Evolutionary conservation across 2,888 invertebrate species (phyloP).

Genomic region (Leucophora obtusa): DNA sequence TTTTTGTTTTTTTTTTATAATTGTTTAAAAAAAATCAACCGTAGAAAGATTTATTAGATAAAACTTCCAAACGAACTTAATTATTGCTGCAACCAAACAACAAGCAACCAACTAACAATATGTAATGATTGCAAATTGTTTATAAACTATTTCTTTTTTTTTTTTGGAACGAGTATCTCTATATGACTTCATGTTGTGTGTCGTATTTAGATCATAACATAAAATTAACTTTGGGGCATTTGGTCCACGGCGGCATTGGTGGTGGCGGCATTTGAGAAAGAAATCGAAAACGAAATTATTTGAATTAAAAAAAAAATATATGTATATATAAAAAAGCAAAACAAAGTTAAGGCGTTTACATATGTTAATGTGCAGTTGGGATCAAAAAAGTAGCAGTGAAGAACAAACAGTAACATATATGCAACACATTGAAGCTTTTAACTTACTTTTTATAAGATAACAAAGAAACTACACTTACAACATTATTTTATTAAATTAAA

Average conservation of each 20-base stretch:
- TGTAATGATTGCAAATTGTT: conserved; percentile 59
- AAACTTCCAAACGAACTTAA: conserved; percentile 54
- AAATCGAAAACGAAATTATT: conserved; percentile 11
- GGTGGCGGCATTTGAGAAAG: conserved; percentile 39
- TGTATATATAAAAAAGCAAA: neutral
- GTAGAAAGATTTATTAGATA: conserved; percentile 59
- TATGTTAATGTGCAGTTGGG: neutral
- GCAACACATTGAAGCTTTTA: too few relatives aligned
- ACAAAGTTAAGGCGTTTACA: conserved; percentile 3
- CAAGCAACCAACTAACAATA: conserved; percentile 13
- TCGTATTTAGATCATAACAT: conserved; percentile 31
- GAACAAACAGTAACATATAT: too few relatives aligned
- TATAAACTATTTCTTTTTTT: conserved; percentile 34
- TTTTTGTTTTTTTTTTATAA: neutral
- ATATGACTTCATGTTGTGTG: neutral
- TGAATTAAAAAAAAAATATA: conserved; percentile 1
- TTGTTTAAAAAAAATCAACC: conserved; percentile 6
- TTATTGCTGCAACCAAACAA: conserved; percentile 36
- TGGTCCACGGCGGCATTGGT: conserved; percentile 50
- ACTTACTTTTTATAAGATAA: too few relatives aligned
- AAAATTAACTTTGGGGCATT: conserved; percentile 53
- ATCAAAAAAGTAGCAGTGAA: neutral
- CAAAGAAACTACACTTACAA: too few relatives aligned
- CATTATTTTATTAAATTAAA: too few relatives aligned
- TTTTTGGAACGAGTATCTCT: neutral